These are phyloP conservation scores for Cabera pusaria DNA, from an alignment of 2,888 invertebrate genomes.

Conservation along the genomic window DNA sequence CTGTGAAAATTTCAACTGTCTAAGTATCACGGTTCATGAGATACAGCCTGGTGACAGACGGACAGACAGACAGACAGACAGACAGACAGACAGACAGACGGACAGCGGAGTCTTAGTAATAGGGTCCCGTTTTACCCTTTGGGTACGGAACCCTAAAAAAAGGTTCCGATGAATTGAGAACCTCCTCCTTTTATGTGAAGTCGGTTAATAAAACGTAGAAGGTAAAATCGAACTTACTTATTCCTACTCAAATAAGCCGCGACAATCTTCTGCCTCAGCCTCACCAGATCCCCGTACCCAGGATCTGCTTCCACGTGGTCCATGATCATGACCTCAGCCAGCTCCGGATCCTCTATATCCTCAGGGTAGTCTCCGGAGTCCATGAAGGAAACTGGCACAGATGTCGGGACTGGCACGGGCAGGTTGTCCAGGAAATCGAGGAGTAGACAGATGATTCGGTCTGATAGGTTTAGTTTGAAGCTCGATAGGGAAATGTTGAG, in stretches of 20 bases:
- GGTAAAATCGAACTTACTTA: constrained; percentile 54
- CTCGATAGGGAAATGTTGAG: constrained; percentile 88
- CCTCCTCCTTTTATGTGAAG: too few relatives aligned
- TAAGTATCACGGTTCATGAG: too few relatives aligned
- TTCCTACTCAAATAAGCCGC: constrained; percentile 68
- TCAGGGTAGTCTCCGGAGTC: constrained; percentile 71
- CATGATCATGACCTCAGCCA: constrained; percentile 46
- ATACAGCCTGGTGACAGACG: too few relatives aligned
- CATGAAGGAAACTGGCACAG: constrained; percentile 72
- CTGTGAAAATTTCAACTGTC: too few relatives aligned
- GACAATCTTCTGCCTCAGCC: constrained; percentile 68
- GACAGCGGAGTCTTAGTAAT: too few relatives aligned
- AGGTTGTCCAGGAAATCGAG: constrained; percentile 84
- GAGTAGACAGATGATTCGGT: constrained; percentile 86
- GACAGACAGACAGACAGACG: too few relatives aligned
- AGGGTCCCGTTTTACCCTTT: too few relatives aligned
- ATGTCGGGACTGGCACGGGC: constrained; percentile 71
- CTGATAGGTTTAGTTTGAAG: constrained; percentile 89
- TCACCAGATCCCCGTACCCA: constrained; percentile 63
- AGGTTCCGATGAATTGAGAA: too few relatives aligned
- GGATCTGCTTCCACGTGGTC: constrained; percentile 67
- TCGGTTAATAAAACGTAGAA: too few relatives aligned
- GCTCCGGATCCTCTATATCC: constrained; percentile 55
- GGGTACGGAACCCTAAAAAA: too few relatives aligned
- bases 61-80: too few relatives aligned